Conservation (phyloP, 2,113 vertebrate genomes). For the Bettongia penicillata region DNA sequence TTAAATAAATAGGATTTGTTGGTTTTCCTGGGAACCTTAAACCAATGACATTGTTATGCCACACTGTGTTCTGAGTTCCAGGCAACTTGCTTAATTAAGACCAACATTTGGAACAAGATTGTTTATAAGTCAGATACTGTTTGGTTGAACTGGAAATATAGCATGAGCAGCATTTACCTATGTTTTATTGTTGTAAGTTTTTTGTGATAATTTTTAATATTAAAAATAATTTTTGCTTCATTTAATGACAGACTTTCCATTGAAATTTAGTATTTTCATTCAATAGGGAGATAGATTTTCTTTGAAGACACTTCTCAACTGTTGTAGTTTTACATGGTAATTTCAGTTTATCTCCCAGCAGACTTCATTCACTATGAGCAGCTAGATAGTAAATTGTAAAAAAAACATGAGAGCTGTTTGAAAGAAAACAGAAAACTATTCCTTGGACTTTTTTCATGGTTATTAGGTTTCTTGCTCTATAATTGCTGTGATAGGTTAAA, state of each 20-base stretch:
- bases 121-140: slow-evolving; percentile 53
- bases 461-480: slow-evolving; percentile 59
- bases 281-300: slow-evolving; percentile 69
- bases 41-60: slow-evolving; percentile 23
- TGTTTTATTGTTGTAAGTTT: slow-evolving; percentile 41
- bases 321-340: slow-evolving; percentile 48
- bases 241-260: slow-evolving; percentile 51
- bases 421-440: slow-evolving; percentile 1
- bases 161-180: slow-evolving; percentile 59
- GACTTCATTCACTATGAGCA: slow-evolving; percentile 50
- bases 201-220: slow-evolving; percentile 51
- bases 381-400: slow-evolving; percentile 47
- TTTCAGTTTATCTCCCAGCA: slow-evolving; percentile 68
- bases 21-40: background rate
- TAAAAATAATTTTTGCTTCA: slow-evolving; percentile 34
- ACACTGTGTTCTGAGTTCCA: slow-evolving; percentile 43
- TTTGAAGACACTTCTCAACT: slow-evolving; percentile 61
- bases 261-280: slow-evolving; percentile 66
- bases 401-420: slow-evolving; percentile 57
- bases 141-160: background rate
- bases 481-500: slow-evolving; percentile 66
- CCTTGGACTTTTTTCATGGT: slow-evolving; percentile 19
- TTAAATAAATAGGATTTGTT: background rate
- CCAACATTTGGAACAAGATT: slow-evolving; percentile 49
- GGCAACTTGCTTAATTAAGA: slow-evolving; percentile 47